Evolutionary conservation across 1,140 invertebrate genomes (phyloP), one percentile per base, ranked within the genome.

Genomic region (Rhagoletis pomonella): DNA sequence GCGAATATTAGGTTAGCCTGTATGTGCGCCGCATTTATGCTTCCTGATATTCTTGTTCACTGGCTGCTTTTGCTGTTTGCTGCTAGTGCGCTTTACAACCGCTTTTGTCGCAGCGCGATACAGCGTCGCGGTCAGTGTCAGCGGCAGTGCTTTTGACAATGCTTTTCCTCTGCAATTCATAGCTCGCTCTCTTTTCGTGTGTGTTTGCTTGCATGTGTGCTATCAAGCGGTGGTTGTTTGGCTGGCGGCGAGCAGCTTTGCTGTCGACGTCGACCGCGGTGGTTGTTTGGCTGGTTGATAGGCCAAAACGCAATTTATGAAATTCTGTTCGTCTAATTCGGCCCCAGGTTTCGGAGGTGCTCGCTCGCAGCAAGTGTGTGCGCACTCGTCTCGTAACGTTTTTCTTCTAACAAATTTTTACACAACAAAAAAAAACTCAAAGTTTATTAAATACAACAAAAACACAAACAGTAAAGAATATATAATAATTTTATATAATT

Each of bases 281-380:
- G n/a, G 47, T 12, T 65, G 64, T 65, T 19, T 29, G 64, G 85
- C 88, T 89, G 90, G 86, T 91, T 90, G 89, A 89, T 90, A 90
- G 91, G 90, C 90, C 89, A 91, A 91, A 14, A 92, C 91, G 91
- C 89, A 92, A 90, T 90, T 92, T 91, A 89, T 89, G 88, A 92
- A 88, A 89, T 90, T 90, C 89, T 89, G 88, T 89, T 91, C 89
- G 91, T 92, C 91, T 93, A 92, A 81, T 93, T 93, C 92, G 91
- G 92, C 90, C 89, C 91, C 91, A 91, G 92, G 92, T 93, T 92
- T 92, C 91, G 92, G 92, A 92, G 90, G 91, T 92, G 91, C 91
- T 90, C 90, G 91, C 90, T 91, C 89, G 91, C 90, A 91, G 90
- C 90, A 90, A 89, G 69, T 89, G 90, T 90, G 89, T 91, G 91